Percentiles rank a stretch among this genome's conserved stretches.
phyloP scores from a whole-genome alignment of 2,113 vertebrate genomes.

The Propithecus coquereli region DNA sequence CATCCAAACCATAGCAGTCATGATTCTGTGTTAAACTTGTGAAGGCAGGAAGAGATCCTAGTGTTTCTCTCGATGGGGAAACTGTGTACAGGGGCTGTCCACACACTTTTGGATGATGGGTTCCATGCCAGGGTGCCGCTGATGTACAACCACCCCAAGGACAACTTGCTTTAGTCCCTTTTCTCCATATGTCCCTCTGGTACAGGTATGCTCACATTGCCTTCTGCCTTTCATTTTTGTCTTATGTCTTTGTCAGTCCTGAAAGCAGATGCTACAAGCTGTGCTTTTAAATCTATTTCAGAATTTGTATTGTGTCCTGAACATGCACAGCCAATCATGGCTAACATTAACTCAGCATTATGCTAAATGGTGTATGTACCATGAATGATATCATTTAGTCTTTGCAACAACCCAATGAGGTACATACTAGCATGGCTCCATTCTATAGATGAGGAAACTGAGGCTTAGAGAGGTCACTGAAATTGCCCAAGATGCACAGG shows the following conservation, averaged over 20 bases:
- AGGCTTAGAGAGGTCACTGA: background rate
- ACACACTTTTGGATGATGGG: background rate
- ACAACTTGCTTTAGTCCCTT: background rate
- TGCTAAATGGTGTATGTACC: background rate
- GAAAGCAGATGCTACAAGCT: background rate
- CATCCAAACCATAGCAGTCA: too few species aligned
- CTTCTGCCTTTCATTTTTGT: background rate
- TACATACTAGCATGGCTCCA: background rate
- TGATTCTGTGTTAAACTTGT: background rate
- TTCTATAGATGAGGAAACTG: background rate
- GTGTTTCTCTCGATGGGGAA: background rate
- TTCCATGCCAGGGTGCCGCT: background rate
- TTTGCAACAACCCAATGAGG: background rate
- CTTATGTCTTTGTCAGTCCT: background rate
- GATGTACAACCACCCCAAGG: rapidly evolving
- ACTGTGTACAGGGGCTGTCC: too few species aligned
- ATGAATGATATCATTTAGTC: background rate
- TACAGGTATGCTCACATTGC: background rate
- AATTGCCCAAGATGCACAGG: background rate
- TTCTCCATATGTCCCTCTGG: background rate
- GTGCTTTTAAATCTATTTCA: background rate
- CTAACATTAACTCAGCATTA: background rate
- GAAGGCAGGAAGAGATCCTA: background rate
- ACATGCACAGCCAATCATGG: background rate
- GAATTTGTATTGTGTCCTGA: background rate